These are phyloP conservation scores for Tetramorium bicarinatum DNA, from an alignment of 2,888 invertebrate species.

Conservation along the genomic window DNA sequence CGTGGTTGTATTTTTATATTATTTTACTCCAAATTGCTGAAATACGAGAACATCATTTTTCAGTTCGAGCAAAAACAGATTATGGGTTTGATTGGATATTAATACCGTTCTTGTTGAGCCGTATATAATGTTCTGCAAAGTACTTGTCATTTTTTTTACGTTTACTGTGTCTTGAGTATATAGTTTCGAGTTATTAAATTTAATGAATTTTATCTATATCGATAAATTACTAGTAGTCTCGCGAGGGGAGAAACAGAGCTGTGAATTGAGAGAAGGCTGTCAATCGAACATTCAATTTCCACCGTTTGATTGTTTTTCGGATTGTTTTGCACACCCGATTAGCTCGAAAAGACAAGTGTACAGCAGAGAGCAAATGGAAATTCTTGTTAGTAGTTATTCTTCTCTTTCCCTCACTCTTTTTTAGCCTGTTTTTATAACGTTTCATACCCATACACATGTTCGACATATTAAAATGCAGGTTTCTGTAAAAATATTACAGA, in stretches of 20 bases:
- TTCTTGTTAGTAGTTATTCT: not conserved
- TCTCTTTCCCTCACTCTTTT: not conserved
- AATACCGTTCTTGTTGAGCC: not conserved
- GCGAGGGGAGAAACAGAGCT: not conserved
- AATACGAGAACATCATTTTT: not conserved
- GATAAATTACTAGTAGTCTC: not conserved
- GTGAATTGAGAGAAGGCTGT: not conserved
- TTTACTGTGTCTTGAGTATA: not conserved
- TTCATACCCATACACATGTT: not conserved
- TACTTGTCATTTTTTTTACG: not conserved
- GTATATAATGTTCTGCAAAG: not conserved
- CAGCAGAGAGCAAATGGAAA: conserved; percentile 6
- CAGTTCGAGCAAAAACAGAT: not conserved
- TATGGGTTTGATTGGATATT: not conserved
- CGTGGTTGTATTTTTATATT: not conserved
- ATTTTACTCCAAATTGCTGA: not conserved
- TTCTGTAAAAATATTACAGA: conserved; percentile 19
- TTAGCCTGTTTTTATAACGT: conserved; percentile 7
- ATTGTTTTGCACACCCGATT: conserved; percentile 15
- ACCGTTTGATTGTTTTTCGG: conserved; percentile 40
- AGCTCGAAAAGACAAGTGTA: not conserved
- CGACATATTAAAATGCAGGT: conserved; percentile 15
- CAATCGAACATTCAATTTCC: conserved; percentile 46
- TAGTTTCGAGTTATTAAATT: conserved; percentile 5
- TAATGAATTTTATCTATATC: not conserved